Base-by-base conservation (phyloP, 2,888 invertebrate species). In the Didymodactylos carnosus region DNA sequence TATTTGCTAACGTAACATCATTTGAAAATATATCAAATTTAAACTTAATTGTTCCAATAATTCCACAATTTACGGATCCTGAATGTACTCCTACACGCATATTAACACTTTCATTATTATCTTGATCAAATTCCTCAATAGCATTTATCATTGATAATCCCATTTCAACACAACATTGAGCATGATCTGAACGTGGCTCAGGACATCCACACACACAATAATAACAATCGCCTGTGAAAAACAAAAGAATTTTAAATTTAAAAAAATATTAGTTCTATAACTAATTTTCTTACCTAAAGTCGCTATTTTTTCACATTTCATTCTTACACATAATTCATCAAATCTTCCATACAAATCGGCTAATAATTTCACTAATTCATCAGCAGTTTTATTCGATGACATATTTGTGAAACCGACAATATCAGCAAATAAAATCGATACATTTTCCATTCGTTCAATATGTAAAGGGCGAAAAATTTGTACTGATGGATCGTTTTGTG, bases 21-120 rank as follows among this genome's bases (percentile, higher is more conserved):
- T 95, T 94, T 77, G 94, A 94, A 92, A 94, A 97, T 4, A 97
- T 95, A 82, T 97, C 95, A 84, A 97, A 97, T 83, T 97, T 95
- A 81, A 97, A 94, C 73, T 94, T 86, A 73, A 89, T 88, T 0
- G 93, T 94, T 13, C 95, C 95, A 1, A 95, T 94, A 79, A 95
- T 91, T 39, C 77, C 77, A 73, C 76, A 77, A 29, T 75, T 72
- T 25, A 77, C 77, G 19, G 39, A 75, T 7, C 94, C 95, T 0
- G 95, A 95, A 81, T 97, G 95, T 27, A 97, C 92, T 4, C 95
- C 95, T 0, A 95, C 95, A 77, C 95, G 86, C 94, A 95, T 86
- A 78, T 83, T 80, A 35, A 75, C 73, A 43, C 69, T 27, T 23
- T 71, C 71, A 72, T 71, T 70, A 51, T 71, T 62, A 39, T 71